These are phyloP conservation scores for Margarornis squamiger DNA, from an alignment of 2,797 vertebrate species.

Conservation along the genomic window DNA sequence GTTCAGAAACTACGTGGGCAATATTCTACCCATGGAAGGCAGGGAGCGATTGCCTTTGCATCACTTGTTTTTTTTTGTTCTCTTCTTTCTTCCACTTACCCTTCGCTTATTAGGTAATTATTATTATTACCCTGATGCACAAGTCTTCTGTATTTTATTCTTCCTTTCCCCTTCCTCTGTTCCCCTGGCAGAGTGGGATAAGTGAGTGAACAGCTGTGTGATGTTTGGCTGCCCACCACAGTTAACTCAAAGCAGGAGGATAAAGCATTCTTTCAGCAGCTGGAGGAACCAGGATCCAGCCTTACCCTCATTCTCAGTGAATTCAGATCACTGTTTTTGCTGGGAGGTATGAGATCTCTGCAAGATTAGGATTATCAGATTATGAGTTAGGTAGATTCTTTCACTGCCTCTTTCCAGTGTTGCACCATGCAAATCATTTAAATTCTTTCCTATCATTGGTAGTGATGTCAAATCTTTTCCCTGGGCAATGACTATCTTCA, in stretches of 20 bases:
- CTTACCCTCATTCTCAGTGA: background rate
- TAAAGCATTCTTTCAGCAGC: background rate
- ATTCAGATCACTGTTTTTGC: background rate
- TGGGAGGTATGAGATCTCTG: background rate
- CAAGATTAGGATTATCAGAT: background rate
- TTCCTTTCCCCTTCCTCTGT: background rate
- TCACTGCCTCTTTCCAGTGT: background rate
- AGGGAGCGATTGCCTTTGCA: background rate
- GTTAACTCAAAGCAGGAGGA: background rate
- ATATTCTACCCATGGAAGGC: background rate
- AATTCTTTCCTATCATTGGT: background rate
- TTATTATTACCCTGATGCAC: background rate
- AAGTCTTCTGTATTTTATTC: background rate
- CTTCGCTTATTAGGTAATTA: background rate
- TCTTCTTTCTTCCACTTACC: background rate
- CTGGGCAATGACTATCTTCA: constrained; percentile 24
- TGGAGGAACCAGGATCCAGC: background rate
- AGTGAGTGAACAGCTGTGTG: background rate
- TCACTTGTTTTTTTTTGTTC: background rate
- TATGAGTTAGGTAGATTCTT: background rate
- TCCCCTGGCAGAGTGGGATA: background rate
- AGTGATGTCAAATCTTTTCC: constrained; percentile 19
- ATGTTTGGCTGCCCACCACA: rapidly evolving
- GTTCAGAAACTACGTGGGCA: background rate
- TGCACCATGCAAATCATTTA: background rate